Percentiles rank a stretch among this genome's conserved stretches.
phyloP scores from a whole-genome alignment of 2,888 invertebrate species.

The Andrena bucephala region DNA sequence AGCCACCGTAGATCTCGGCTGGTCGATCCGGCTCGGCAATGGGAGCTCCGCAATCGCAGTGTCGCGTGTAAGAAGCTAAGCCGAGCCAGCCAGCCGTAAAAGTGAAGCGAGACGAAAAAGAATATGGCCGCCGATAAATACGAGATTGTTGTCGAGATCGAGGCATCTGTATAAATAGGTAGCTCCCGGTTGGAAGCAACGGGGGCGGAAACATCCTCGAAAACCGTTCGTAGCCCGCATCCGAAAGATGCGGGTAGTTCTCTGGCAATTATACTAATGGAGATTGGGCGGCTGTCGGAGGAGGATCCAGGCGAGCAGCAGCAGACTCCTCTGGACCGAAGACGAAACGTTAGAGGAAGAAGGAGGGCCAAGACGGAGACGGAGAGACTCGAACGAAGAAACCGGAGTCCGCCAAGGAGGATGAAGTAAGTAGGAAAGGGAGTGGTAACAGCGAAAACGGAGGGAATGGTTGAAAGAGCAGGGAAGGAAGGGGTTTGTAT shows the following conservation, averaged over 20 bases:
- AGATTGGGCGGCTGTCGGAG: constrained; percentile 74
- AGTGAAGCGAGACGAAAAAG: constrained; percentile 11
- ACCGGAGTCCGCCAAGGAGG: constrained; percentile 21
- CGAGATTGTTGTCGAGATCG: constrained; percentile 43
- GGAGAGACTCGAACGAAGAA: constrained; percentile 20
- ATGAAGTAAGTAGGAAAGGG: constrained; percentile 33
- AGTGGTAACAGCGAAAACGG: constrained; percentile 40
- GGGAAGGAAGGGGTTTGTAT: constrained; percentile 57
- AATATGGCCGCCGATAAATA: constrained; percentile 42
- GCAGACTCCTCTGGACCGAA: constrained; percentile 40
- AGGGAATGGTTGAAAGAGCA: constrained; percentile 60
- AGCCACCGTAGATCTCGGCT: constrained; percentile 4
- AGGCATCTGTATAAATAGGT: constrained; percentile 55
- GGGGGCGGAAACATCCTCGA: constrained; percentile 62
- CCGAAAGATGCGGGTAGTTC: constrained; percentile 79
- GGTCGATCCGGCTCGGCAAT: no score
- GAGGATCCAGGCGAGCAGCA: constrained; percentile 46
- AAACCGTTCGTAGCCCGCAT: constrained; percentile 76
- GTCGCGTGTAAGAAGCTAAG: constrained; percentile 3
- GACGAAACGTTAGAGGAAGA: not conserved
- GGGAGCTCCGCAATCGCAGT: constrained; percentile 1
- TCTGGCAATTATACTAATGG: constrained; percentile 84
- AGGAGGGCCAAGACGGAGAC: constrained; percentile 20
- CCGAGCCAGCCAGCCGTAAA: not conserved
- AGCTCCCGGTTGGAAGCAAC: constrained; percentile 44